Evolutionary conservation across 1,140 invertebrate genomes (phyloP).

Genomic region (Heterodera schachtii): DNA sequence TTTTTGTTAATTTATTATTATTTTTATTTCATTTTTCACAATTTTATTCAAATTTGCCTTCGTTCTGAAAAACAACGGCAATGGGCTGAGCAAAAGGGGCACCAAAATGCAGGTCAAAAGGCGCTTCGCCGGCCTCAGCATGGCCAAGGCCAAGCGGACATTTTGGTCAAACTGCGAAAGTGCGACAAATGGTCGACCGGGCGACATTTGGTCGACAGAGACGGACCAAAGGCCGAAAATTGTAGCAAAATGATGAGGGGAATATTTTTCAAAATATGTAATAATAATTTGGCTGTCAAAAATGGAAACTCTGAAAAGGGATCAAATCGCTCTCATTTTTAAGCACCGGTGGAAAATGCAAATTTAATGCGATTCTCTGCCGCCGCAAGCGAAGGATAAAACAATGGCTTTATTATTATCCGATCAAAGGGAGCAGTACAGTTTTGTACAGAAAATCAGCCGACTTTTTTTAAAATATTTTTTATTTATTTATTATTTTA

Average conservation of each 20-base stretch:
- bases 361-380: neutral
- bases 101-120: constrained; percentile 11
- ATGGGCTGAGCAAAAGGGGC: neutral
- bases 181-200: neutral
- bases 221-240: constrained; percentile 19
- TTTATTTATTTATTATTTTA: too few relatives aligned
- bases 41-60: too few relatives aligned
- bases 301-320: too few relatives aligned
- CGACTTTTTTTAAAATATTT: too few relatives aligned
- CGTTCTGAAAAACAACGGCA: constrained; percentile 1
- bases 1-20: constrained; percentile 17
- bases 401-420: too few relatives aligned
- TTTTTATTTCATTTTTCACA: too few relatives aligned
- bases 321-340: neutral
- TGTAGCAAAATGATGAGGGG: neutral
- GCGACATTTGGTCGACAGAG: neutral
- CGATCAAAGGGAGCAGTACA: too few relatives aligned
- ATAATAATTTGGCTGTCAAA: too few relatives aligned
- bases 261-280: too few relatives aligned
- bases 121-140: neutral
- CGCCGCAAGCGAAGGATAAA: neutral
- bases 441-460: too few relatives aligned
- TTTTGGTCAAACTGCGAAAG: neutral
- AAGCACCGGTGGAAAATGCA: neutral
- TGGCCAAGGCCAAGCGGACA: constrained; percentile 11